phyloP scores from a whole-genome alignment of 2,888 invertebrate genomes.

The Penaeus monodon region DNA sequence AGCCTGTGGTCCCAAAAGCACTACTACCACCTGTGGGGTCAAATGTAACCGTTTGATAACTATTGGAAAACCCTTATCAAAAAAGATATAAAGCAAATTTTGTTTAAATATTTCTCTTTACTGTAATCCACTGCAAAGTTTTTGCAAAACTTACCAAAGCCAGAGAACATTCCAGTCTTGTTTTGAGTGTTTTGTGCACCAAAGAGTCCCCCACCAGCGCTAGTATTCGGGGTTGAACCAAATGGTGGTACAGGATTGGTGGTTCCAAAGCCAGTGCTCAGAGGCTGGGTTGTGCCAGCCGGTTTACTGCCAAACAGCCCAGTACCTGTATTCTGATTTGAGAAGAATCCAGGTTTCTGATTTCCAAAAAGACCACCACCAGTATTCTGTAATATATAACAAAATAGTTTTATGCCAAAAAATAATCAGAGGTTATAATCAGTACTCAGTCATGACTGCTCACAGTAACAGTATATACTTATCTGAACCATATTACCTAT shows the following conservation, averaged over 20 bases:
- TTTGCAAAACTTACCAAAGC: slow-evolving; percentile 64
- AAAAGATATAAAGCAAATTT: neutral
- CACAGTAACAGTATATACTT: too few species aligned
- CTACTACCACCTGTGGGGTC: slow-evolving; percentile 37
- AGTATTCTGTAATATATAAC: slow-evolving; percentile 16
- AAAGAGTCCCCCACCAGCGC: slow-evolving; percentile 50
- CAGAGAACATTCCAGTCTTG: slow-evolving; percentile 66
- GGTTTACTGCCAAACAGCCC: slow-evolving; percentile 64
- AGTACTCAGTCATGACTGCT: too few species aligned
- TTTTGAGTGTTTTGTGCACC: slow-evolving; percentile 65
- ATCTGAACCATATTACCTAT: too few species aligned
- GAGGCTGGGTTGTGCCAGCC: slow-evolving; percentile 31
- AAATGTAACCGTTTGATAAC: slow-evolving; percentile 3
- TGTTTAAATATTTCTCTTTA: too few species aligned
- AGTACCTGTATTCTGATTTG: slow-evolving; percentile 31
- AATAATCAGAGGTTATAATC: too few species aligned
- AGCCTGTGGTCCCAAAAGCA: slow-evolving; percentile 59
- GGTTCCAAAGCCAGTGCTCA: slow-evolving; percentile 64
- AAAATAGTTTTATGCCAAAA: too few species aligned
- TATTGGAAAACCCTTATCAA: neutral
- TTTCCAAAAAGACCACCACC: slow-evolving; percentile 67
- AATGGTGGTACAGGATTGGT: slow-evolving; percentile 68
- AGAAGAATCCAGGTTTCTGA: slow-evolving; percentile 65
- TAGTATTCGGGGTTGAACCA: slow-evolving; percentile 66
- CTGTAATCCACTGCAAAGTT: too few species aligned